Percentiles rank a stretch among this genome's conserved stretches.
These are phyloP conservation scores for Caranx melampygus DNA, from an alignment of 2,113 vertebrate genomes.

Conservation along the genomic window DNA sequence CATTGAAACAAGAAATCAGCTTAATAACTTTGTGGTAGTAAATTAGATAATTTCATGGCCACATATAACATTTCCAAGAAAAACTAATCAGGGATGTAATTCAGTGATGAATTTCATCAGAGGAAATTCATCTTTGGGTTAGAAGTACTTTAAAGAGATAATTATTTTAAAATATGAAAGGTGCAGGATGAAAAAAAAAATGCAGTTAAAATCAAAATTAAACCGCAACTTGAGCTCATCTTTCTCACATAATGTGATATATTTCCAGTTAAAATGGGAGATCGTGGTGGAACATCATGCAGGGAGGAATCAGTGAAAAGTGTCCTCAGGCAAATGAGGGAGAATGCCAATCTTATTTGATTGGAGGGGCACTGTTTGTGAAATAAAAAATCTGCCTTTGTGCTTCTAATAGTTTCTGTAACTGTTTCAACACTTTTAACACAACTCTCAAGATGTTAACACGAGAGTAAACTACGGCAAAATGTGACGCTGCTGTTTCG, in stretches of 20 bases:
- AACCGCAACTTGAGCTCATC: conserved; percentile 47
- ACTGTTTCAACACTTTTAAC: background rate
- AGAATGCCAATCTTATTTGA: conserved; percentile 20
- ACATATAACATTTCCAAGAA: conserved; percentile 41
- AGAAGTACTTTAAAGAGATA: conserved; percentile 50
- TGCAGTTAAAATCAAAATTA: conserved; percentile 60
- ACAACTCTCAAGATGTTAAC: background rate
- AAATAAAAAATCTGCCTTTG: background rate
- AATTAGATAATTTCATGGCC: conserved; percentile 43
- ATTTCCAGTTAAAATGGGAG: conserved; percentile 53
- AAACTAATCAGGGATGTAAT: conserved; percentile 61
- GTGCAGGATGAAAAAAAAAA: conserved; percentile 44
- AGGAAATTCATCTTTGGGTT: conserved; percentile 45
- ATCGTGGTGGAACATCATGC: conserved; percentile 32
- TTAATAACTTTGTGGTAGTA: conserved; percentile 48
- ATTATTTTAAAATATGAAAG: conserved; percentile 58
- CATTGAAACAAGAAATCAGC: conserved; percentile 39
- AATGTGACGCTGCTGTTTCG: background rate
- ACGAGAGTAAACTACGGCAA: background rate
- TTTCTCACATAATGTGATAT: conserved; percentile 49
- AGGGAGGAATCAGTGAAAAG: conserved; percentile 37
- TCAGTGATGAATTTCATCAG: conserved; percentile 43
- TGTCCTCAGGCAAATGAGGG: background rate
- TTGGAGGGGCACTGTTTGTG: conserved; percentile 1
- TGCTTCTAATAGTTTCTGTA: background rate